phyloP scores from a whole-genome alignment of 2,797 vertebrate genomes.

The Schizothorax lantsangensis region DNA sequence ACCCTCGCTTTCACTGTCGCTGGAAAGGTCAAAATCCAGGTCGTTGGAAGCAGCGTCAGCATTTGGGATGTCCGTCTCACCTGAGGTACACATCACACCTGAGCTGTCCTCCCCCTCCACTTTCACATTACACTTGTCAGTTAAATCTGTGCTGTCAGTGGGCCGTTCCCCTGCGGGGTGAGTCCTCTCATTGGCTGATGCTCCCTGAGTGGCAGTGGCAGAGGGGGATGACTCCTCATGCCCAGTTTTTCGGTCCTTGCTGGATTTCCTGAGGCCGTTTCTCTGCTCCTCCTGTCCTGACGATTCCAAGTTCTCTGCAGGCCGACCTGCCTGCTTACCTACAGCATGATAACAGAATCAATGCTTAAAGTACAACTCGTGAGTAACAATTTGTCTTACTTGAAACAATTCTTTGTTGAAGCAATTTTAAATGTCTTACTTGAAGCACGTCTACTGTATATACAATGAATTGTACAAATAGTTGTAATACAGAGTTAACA shows the following conservation, averaged over 20 bases:
- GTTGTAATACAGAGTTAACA: too few species aligned
- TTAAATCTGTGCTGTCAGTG: slow-evolving; percentile 56
- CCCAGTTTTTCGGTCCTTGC: slow-evolving; percentile 74
- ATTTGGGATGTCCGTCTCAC: slow-evolving; percentile 60
- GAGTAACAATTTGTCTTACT: neutral
- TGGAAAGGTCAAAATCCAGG: slow-evolving; percentile 92
- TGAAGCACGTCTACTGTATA: too few species aligned
- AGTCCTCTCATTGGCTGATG: slow-evolving; percentile 67
- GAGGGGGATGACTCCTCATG: slow-evolving; percentile 65
- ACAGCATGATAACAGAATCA: slow-evolving; percentile 47
- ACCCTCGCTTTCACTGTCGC: slow-evolving; percentile 88
- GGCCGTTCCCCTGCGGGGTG: slow-evolving; percentile 65
- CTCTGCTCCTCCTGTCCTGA: slow-evolving; percentile 81
- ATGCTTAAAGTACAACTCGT: neutral
- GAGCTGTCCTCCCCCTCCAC: slow-evolving; percentile 68
- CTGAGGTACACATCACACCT: slow-evolving; percentile 49
- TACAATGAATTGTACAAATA: too few species aligned
- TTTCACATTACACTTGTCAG: slow-evolving; percentile 61
- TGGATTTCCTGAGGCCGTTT: slow-evolving; percentile 83
- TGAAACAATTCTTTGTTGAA: too few species aligned
- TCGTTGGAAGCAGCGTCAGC: slow-evolving; percentile 72
- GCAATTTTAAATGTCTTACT: too few species aligned
- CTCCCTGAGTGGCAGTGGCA: slow-evolving; percentile 68
- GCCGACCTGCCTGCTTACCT: slow-evolving; percentile 76
- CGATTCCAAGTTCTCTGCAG: slow-evolving; percentile 73